These are phyloP conservation scores for Isichthys henryi DNA, from an alignment of 2,113 vertebrate genomes.

Conservation along the genomic window DNA sequence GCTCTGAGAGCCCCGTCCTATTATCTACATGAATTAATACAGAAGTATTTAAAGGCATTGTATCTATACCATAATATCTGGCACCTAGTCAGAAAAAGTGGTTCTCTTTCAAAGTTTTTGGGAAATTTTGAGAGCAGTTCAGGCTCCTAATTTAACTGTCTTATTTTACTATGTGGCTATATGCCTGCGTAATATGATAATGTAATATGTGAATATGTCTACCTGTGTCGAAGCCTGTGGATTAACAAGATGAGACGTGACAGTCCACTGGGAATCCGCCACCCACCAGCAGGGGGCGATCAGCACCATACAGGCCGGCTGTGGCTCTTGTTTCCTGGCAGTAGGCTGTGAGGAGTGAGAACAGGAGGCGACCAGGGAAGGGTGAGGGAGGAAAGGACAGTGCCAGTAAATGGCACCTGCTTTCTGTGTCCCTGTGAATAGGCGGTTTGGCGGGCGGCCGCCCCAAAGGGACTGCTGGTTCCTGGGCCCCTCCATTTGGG, in stretches of 20 bases:
- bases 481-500: not conserved
- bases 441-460: not conserved
- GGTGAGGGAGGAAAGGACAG: not conserved
- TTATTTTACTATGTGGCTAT: not conserved
- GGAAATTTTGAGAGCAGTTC: not conserved
- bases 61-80: not conserved
- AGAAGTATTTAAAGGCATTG: not conserved
- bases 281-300: not conserved
- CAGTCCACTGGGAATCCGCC: not conserved
- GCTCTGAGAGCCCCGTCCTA: not conserved
- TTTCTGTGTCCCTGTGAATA: not conserved
- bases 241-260: not conserved
- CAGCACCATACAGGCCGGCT: not conserved
- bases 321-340: not conserved
- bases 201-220: not conserved
- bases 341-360: not conserved
- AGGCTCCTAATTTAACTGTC: not conserved
- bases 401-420: not conserved
- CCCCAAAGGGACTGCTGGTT: not conserved
- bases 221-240: not conserved
- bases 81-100: not conserved
- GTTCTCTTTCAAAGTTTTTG: not conserved
- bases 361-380: not conserved
- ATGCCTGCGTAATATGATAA: not conserved
- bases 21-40: not conserved